A percentile compares a stretch with the other conserved stretches of the same genome.
phyloP scores from a whole-genome alignment of 2,888 invertebrate species.

The Syrphus vitripennis region DNA sequence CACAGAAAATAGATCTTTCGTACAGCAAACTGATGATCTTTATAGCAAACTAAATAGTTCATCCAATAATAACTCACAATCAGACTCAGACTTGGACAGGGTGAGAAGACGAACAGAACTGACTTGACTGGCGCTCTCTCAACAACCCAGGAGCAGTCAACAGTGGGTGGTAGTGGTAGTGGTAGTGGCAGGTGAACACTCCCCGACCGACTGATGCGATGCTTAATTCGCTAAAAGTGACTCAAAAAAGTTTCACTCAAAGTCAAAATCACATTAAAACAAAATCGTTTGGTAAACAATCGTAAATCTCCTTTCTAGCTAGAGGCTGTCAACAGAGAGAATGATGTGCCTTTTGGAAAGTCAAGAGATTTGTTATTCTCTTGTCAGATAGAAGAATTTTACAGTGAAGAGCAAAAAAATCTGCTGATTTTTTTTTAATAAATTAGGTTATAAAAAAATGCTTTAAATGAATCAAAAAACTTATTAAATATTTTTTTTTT shows the following conservation, averaged over 20 bases:
- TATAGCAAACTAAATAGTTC: neutral
- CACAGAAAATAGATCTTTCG: slow-evolving; percentile 2
- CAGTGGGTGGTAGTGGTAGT: slow-evolving; percentile 40
- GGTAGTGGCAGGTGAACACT: slow-evolving; percentile 40
- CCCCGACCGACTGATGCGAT: neutral
- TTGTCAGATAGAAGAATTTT: slow-evolving; percentile 51
- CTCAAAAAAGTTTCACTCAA: slow-evolving; percentile 70
- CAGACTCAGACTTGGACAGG: neutral
- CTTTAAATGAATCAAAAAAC: no score
- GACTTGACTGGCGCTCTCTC: slow-evolving; percentile 10
- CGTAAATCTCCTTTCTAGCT: slow-evolving; percentile 54
- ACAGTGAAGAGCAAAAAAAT: slow-evolving; percentile 42
- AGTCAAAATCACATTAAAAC: slow-evolving; percentile 71
- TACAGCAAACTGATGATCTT: neutral
- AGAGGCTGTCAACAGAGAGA: slow-evolving; percentile 64
- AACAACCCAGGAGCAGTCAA: slow-evolving; percentile 7
- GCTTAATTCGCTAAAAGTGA: slow-evolving; percentile 18
- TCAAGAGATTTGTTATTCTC: slow-evolving; percentile 65
- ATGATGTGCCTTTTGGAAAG: slow-evolving; percentile 58
- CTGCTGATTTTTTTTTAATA: no score
- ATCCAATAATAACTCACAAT: neutral
- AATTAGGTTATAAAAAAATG: no score
- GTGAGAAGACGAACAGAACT: slow-evolving; percentile 10
- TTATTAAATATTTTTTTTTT: no score
- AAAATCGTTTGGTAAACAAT: slow-evolving; percentile 67